Conservation (phyloP, 2,113 vertebrate species). For the Peromyscus polionotus region DNA sequence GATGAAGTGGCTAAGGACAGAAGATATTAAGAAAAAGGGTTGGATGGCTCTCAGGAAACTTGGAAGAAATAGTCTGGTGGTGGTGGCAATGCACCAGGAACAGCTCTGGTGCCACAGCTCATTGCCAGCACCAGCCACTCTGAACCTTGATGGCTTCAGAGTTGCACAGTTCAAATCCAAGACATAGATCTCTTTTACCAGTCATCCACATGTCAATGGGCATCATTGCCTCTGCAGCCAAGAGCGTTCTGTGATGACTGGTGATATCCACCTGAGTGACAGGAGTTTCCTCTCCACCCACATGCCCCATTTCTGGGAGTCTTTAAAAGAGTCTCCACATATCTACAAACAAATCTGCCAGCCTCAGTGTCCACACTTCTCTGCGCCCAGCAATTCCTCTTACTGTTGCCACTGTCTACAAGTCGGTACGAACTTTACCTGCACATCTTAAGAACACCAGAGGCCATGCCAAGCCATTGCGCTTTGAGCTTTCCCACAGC, state of each 20-base stretch:
- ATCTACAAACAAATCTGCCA: neutral
- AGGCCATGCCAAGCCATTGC: neutral
- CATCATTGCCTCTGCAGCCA: neutral
- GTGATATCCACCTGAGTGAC: neutral
- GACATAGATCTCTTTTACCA: neutral
- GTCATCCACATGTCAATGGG: neutral
- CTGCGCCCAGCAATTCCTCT: neutral
- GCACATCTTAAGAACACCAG: neutral
- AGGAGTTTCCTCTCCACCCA: too few relatives aligned
- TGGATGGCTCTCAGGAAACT: neutral
- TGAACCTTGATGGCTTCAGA: neutral
- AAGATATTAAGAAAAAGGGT: conserved; percentile 5
- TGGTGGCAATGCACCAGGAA: neutral
- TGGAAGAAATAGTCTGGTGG: conserved; percentile 46
- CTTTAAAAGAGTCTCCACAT: neutral
- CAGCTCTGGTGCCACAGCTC: too few relatives aligned
- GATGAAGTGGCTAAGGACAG: neutral
- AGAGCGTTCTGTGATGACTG: neutral
- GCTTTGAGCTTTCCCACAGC: neutral
- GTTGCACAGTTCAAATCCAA: neutral
- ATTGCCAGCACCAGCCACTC: neutral
- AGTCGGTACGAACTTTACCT: too few relatives aligned
- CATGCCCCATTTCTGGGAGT: neutral
- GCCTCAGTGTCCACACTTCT: neutral
- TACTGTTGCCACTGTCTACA: neutral